Evolutionary conservation across 2,888 invertebrate genomes (phyloP).

Genomic region (Chrysolina oricalcia): DNA sequence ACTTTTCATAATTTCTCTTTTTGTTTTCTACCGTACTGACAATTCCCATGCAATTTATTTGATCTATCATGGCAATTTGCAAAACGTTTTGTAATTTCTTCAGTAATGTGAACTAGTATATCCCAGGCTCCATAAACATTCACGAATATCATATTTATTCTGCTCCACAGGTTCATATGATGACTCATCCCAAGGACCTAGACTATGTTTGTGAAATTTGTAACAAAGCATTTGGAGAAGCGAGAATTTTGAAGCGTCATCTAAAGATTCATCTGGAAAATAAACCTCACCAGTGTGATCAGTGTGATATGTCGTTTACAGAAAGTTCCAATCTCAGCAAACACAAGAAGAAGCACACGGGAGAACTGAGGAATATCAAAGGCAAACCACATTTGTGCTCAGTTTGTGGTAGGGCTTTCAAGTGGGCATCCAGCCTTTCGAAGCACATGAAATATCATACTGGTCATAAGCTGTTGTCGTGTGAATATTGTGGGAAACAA

Average conservation of each 20-base stretch:
- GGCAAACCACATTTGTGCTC: slow-evolving; percentile 72
- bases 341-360: slow-evolving; percentile 73
- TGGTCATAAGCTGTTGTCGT: slow-evolving; percentile 71
- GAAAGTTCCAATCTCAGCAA: slow-evolving; percentile 73
- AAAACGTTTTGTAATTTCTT: too few relatives aligned
- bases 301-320: slow-evolving; percentile 73
- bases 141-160: slow-evolving; percentile 17
- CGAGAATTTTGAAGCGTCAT: slow-evolving; percentile 71
- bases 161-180: slow-evolving; percentile 68
- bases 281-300: slow-evolving; percentile 72
- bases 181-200: slow-evolving; percentile 70
- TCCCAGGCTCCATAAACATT: neutral
- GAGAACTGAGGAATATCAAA: slow-evolving; percentile 71
- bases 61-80: too few relatives aligned
- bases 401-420: slow-evolving; percentile 72
- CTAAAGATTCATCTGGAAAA: slow-evolving; percentile 71
- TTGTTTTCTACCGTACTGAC: too few relatives aligned
- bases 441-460: slow-evolving; percentile 75
- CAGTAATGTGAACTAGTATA: too few relatives aligned
- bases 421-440: slow-evolving; percentile 73
- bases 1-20: too few relatives aligned
- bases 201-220: slow-evolving; percentile 68
- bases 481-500: slow-evolving; percentile 72
- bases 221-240: slow-evolving; percentile 70
- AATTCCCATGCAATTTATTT: too few relatives aligned